phyloP scores from a whole-genome alignment of 2,113 vertebrate species.

The Saccopteryx leptura region DNA sequence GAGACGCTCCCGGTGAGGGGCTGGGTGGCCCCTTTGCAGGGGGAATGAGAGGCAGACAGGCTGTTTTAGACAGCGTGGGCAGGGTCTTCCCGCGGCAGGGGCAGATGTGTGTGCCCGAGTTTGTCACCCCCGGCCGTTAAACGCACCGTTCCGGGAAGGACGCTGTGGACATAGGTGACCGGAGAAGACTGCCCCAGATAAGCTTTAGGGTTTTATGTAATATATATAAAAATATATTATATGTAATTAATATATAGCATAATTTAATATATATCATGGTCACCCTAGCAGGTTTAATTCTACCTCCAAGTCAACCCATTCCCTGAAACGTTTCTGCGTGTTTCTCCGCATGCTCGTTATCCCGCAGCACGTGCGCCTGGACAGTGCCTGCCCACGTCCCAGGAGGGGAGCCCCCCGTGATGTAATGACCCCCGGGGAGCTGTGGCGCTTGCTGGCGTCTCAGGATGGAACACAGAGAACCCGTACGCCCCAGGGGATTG shows the following conservation, averaged over 20 bases:
- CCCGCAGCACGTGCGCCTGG: slow-evolving; percentile 19
- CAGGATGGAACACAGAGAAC: not conserved
- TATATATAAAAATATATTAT: too few relatives aligned
- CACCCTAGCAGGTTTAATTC: not conserved
- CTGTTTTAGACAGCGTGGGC: not conserved
- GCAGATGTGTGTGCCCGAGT: not conserved
- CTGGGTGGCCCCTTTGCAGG: not conserved
- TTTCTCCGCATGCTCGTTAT: not conserved
- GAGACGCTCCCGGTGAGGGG: not conserved
- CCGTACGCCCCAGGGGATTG: not conserved
- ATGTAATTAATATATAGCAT: too few relatives aligned
- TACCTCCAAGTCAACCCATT: not conserved
- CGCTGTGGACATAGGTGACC: too few relatives aligned
- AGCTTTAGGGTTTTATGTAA: too few relatives aligned
- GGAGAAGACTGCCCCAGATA: too few relatives aligned
- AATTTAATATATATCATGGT: too few relatives aligned
- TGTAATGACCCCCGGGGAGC: not conserved
- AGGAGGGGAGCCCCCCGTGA: too few relatives aligned
- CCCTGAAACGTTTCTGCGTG: not conserved
- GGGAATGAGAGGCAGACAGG: not conserved
- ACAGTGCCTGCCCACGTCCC: not conserved
- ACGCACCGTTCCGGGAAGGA: too few relatives aligned
- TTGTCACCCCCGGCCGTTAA: not conserved
- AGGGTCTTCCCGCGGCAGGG: not conserved
- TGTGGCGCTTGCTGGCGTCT: not conserved